Conservation (phyloP, 2,888 invertebrate species). For the Hemicrepidius hirtus region DNA sequence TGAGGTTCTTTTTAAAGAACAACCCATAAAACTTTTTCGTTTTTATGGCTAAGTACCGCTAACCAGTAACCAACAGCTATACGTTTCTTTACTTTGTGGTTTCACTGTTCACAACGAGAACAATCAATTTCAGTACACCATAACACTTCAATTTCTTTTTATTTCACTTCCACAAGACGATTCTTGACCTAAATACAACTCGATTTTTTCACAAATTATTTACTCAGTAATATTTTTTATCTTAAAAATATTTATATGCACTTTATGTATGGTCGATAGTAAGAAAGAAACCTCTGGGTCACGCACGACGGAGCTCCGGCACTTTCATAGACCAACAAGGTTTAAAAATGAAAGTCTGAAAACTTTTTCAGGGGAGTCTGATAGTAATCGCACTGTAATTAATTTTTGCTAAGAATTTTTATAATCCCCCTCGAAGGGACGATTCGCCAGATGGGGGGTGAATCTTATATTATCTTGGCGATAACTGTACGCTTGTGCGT, state of each 20-base stretch:
- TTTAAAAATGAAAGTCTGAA: no score
- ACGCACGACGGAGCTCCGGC: no score
- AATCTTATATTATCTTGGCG: conserved; percentile 47
- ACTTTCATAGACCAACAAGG: no score
- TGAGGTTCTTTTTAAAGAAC: conserved; percentile 19
- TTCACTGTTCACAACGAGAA: not conserved
- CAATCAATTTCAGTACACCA: not conserved
- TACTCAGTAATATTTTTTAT: no score
- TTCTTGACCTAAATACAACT: no score
- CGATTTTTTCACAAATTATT: no score
- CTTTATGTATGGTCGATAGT: no score
- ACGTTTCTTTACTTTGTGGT: conserved; percentile 2
- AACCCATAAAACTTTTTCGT: conserved; percentile 22
- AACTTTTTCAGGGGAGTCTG: no score
- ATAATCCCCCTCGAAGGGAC: conserved; percentile 32
- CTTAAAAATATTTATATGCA: no score
- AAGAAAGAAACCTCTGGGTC: no score
- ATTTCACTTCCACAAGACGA: no score
- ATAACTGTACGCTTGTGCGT: conserved; percentile 50
- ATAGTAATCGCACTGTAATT: conserved; percentile 27
- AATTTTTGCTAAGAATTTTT: conserved; percentile 35
- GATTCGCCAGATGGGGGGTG: conserved; percentile 29
- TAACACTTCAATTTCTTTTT: no score
- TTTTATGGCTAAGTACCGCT: conserved; percentile 25
- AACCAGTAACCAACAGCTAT: conserved; percentile 1